phyloP scores from a whole-genome alignment of 2,113 vertebrate genomes.

The Garra rufa region DNA sequence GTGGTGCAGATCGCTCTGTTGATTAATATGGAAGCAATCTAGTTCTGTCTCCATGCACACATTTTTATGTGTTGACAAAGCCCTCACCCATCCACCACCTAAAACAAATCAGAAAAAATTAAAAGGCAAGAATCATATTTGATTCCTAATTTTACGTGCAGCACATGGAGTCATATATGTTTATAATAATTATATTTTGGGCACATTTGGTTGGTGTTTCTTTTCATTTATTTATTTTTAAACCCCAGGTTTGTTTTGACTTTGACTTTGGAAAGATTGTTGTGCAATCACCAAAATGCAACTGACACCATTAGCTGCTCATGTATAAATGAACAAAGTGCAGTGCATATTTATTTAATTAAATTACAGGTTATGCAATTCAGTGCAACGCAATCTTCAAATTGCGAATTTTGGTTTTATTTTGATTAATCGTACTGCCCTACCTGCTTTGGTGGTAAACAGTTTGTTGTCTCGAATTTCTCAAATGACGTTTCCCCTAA shows the following conservation, averaged over 20 bases:
- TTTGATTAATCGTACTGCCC: neutral
- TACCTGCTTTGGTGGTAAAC: neutral
- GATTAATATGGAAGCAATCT: neutral
- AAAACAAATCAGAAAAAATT: too few relatives aligned
- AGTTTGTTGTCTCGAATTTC: neutral
- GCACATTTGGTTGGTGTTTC: neutral
- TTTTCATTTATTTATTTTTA: too few relatives aligned
- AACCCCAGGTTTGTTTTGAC: neutral
- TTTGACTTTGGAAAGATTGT: too few relatives aligned
- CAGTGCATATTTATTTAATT: neutral
- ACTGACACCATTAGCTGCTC: too few relatives aligned
- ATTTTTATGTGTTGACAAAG: neutral
- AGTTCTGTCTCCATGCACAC: neutral
- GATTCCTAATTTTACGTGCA: neutral
- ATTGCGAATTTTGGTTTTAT: neutral
- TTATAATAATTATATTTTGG: too few relatives aligned
- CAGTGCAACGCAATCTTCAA: neutral
- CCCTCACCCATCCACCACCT: too few relatives aligned
- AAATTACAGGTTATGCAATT: neutral
- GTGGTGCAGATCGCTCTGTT: neutral
- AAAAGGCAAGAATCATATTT: too few relatives aligned
- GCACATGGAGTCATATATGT: neutral
- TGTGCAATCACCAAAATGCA: too few relatives aligned
- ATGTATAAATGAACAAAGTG: neutral
- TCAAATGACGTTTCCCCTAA: neutral